These are phyloP conservation scores for Oopsacas minuta DNA, from an alignment of 37 sponge, comb jelly and placozoan genomes.

Conservation along the genomic window DNA sequence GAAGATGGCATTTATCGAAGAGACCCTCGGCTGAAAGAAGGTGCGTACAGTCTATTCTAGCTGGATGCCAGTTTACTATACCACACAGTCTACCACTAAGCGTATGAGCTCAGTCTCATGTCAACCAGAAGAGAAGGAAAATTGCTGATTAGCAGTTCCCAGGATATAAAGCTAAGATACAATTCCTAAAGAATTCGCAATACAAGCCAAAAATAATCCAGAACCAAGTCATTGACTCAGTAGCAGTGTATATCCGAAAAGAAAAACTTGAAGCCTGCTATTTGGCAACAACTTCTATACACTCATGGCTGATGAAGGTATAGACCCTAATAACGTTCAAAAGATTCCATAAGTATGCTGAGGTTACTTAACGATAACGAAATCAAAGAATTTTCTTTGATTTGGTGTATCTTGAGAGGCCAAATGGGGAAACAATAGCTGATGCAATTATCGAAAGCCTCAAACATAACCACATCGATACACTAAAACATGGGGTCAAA, in stretches of 20 bases:
- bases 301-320: slow-evolving; percentile 32
- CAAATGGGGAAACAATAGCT: slow-evolving; percentile 31
- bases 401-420: slow-evolving; percentile 25
- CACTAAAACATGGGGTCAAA: slow-evolving; percentile 28
- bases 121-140: too few species aligned
- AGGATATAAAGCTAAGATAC: too few species aligned
- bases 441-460: slow-evolving; percentile 24
- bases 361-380: slow-evolving; percentile 25
- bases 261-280: background rate
- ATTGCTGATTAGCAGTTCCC: too few species aligned
- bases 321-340: slow-evolving; percentile 18
- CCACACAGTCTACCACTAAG: too few species aligned
- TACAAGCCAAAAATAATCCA: background rate
- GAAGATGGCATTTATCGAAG: too few species aligned
- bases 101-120: too few species aligned
- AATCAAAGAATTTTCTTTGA: slow-evolving; percentile 31
- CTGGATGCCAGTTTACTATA: too few species aligned
- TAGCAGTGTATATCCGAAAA: background rate
- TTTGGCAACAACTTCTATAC: slow-evolving; percentile 14
- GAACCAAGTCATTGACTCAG: background rate
- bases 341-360: slow-evolving; percentile 25
- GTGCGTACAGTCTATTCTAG: too few species aligned
- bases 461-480: slow-evolving; percentile 20
- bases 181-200: background rate
- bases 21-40: too few species aligned